These are phyloP conservation scores for Pemphredon lugubris DNA, from an alignment of 2,888 invertebrate species.

Conservation along the genomic window DNA sequence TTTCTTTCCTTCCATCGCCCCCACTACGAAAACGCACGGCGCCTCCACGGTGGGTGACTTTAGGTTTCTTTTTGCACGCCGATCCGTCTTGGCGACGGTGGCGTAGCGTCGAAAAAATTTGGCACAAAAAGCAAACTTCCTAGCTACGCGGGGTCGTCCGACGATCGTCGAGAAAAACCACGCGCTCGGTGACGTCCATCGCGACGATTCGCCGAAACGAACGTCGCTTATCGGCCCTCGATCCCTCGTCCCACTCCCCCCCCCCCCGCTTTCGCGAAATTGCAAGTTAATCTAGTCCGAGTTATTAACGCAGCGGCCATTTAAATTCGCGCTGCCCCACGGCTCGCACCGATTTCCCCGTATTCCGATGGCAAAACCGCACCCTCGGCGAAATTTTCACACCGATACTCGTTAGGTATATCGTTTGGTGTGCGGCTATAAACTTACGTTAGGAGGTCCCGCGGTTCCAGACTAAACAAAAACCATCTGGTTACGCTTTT, in stretches of 20 bases:
- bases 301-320: too few species aligned
- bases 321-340: too few species aligned
- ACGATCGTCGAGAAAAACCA: neutral
- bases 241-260: too few species aligned
- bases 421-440: conserved; percentile 22
- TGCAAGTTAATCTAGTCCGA: too few species aligned
- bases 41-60: conserved; percentile 23
- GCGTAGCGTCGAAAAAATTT: conserved; percentile 38
- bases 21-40: conserved; percentile 1
- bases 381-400: conserved; percentile 32
- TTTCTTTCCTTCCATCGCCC: neutral
- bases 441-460: conserved; percentile 50
- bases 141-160: conserved; percentile 10
- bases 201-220: neutral
- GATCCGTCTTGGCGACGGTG: conserved; percentile 33
- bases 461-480: conserved; percentile 72
- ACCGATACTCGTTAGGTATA: conserved; percentile 9
- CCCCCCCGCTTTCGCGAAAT: too few species aligned
- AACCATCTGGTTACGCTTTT: conserved; percentile 70
- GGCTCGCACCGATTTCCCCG: neutral
- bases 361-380: neutral
- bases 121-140: conserved; percentile 46
- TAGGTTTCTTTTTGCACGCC: conserved; percentile 20
- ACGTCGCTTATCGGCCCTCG: too few species aligned
- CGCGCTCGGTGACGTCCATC: neutral